Base-by-base conservation (phyloP, 2,888 invertebrate genomes). In the Troides helena region DNA sequence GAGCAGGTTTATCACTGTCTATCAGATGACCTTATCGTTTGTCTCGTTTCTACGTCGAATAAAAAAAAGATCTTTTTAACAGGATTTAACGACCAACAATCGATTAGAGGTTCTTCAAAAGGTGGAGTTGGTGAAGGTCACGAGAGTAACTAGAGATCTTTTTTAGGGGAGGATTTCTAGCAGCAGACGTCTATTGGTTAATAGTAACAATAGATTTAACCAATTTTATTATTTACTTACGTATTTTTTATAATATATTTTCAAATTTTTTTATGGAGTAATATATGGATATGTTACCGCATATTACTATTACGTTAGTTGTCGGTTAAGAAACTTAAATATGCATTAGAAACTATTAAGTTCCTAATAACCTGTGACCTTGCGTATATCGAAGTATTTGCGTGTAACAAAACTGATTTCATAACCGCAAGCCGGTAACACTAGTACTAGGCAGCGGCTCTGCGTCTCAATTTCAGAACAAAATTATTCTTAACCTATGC, bases 331-430 rank as follows among this genome's bases (percentile, higher is more conserved):
- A 14, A 50, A 65, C 43, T 25, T 21, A n/a, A 30, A 64, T 60
- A 5, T 30, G 21, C 43, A 46, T 62, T 30, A 36, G 30, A 30
- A 46, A 30, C 46, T 53, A 56, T 65, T 72, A 69, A 68, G 65
- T 69, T 72, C 76, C 67, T 74, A 75, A 72, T 84, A 80, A 81
- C 82, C 81, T 81, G 77, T 81, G 85, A 79, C 81, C 81, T 81
- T 78, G 72, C 25, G 46, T 67, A 69, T 65, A 67, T 70, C 62
- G 65, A 65, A 62, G 73, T 75, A 74, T 76, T 79, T 76, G 77
- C 81, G 77, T 80, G 81, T 75, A 67, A 76, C 74, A 74, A 83
- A 81, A 82, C 77, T 72, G 75, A 80, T 86, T 86, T 85, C 81
- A 75, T 80, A 87, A 87, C 81, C 76, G 69, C 80, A 81, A 74